Conservation (phyloP, 2,113 vertebrate species). For the Castor canadensis region DNA sequence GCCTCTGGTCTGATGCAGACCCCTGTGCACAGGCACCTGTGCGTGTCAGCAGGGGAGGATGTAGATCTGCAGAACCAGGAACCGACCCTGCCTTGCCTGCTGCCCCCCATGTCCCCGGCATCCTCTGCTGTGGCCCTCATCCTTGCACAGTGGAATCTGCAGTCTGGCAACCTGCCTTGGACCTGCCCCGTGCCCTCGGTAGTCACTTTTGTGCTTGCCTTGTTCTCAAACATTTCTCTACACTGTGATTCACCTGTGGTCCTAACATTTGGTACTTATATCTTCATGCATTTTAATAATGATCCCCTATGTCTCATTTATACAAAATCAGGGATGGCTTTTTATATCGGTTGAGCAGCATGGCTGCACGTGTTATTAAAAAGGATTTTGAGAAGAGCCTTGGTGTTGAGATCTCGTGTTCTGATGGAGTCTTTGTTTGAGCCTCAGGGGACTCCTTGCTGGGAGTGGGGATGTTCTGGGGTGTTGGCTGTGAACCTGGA, state of each 20-base stretch:
- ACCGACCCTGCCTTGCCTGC: background rate
- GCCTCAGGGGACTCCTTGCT: background rate
- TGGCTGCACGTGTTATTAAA: conserved; percentile 29
- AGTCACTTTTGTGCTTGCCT: background rate
- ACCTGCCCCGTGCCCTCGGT: background rate
- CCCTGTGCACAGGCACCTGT: background rate
- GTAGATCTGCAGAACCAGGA: background rate
- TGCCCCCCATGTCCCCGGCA: background rate
- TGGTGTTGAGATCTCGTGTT: background rate
- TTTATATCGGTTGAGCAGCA: background rate
- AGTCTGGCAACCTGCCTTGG: background rate
- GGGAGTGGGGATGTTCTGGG: background rate
- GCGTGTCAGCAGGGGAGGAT: background rate
- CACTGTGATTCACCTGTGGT: background rate
- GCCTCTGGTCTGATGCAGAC: fast-evolving
- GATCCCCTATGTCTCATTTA: background rate
- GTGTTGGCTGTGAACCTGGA: background rate
- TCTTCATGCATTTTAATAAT: background rate
- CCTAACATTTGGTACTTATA: background rate
- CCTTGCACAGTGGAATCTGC: too few species aligned
- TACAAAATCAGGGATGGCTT: background rate
- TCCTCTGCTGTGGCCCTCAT: fast-evolving
- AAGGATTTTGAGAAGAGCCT: background rate
- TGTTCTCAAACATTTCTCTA: background rate
- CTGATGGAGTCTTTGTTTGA: background rate